Evolutionary conservation across 2,797 vertebrate genomes (phyloP), one percentile per base, ranked within the genome.

Genomic region (Eidolon dupreanum): DNA sequence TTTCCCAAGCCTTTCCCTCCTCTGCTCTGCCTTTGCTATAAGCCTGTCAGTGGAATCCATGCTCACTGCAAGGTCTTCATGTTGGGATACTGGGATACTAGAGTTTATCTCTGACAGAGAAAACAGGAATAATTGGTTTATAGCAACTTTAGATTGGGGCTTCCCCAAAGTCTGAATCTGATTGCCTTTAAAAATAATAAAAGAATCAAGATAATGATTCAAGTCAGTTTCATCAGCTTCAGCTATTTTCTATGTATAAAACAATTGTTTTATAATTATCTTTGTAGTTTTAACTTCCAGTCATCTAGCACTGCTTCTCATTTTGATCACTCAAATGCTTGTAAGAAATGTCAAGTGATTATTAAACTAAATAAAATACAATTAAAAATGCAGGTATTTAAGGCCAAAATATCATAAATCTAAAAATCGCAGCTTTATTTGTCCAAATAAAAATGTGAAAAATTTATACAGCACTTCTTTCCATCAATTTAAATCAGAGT

Each of bases 401-500:
- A 93, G 28, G 83, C n/a, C 55, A 73, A 95, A 86, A 73, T 70
- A 73, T 46, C 38, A 75, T 81, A 65, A 79, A 53, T 20, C 75
- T 49, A n/a, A 90, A 85, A 96, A 77, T 2, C 89, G 16, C 74
- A 89, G 93, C 33, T 92, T 92, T 94, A 89, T 87, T 89, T 28
- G 38, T 92, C 55, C 55, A 75, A 93, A 87, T 61, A 93, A 93
- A 97, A 88, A 0, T 63, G 24, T 79, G 11, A 81, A 88, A 41
- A 86, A 73, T 53, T 86, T 95, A 94, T 43, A 85, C 12, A 84
- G 70, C 59, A 94, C 71, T 87, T 93, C 43, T 85, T 95, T 86
- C 68, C 65, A 93, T 81, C 63, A 84, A 15, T 68, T 66, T 93
- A 65, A 85, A 43, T 93, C 59, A 96, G 66, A 91, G 61, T 68